A percentile compares a stretch with the other conserved stretches of the same genome.
These are phyloP conservation scores for Sterrhoptilus dennistouni DNA, from an alignment of 2,113 vertebrate species.

Conservation along the genomic window DNA sequence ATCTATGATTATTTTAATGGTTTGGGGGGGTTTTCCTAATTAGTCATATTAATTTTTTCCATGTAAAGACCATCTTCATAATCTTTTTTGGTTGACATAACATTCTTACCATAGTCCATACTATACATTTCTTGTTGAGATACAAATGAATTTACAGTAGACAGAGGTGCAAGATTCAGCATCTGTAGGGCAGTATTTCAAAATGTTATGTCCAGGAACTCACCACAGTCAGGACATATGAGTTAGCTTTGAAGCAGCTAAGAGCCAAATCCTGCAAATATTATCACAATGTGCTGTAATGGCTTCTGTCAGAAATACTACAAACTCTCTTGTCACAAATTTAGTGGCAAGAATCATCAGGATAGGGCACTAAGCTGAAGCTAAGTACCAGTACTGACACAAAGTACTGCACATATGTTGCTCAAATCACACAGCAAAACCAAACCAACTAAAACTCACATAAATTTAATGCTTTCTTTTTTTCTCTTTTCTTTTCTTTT, in stretches of 20 bases:
- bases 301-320: neutral
- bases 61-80: neutral
- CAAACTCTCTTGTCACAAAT: neutral
- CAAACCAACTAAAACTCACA: constrained; percentile 73
- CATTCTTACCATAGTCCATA: neutral
- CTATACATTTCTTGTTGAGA: neutral
- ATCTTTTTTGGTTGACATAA: neutral
- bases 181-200: neutral
- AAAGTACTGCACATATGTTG: constrained; percentile 5
- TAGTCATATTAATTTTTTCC: neutral
- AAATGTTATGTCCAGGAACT: constrained; percentile 5
- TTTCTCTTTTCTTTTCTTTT: neutral
- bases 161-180: neutral
- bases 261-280: constrained; percentile 8
- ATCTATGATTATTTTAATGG: neutral
- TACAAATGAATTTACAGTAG: constrained; percentile 43
- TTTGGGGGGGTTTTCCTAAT: neutral
- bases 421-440: constrained; percentile 59
- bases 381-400: constrained; percentile 25
- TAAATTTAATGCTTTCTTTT: constrained; percentile 68
- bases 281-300: neutral
- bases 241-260: neutral
- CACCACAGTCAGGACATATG: neutral
- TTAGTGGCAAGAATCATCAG: neutral
- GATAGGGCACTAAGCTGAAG: neutral